These are phyloP conservation scores for Hedychridium roseum DNA, from an alignment of 2,888 invertebrate species.

Conservation along the genomic window DNA sequence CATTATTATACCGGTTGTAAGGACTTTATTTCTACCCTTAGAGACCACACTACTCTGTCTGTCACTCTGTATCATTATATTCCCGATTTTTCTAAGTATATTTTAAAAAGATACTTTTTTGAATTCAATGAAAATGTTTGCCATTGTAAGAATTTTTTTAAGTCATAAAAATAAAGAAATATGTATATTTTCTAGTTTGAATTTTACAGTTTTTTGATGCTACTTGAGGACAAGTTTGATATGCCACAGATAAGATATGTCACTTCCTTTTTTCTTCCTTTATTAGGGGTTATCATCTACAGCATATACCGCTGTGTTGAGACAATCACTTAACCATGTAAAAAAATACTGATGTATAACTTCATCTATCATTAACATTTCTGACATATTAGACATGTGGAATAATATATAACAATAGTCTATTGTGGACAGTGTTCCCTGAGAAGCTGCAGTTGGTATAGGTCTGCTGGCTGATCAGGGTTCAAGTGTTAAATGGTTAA, in stretches of 20 bases:
- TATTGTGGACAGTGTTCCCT: constrained; percentile 30
- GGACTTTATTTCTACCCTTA: no score
- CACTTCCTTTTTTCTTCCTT: constrained; percentile 24
- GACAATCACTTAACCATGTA: not conserved
- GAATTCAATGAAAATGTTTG: no score
- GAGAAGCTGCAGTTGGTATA: constrained; percentile 22
- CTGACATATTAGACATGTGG: constrained; percentile 12
- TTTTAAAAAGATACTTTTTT: no score
- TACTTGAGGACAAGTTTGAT: not conserved
- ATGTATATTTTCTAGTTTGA: no score
- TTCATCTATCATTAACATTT: not conserved
- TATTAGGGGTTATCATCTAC: constrained; percentile 10
- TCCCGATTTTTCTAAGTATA: no score
- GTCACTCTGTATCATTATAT: no score
- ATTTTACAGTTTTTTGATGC: no score
- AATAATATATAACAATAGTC: constrained; percentile 39
- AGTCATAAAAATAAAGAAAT: no score
- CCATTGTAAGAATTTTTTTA: not conserved
- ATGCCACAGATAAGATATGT: constrained; percentile 33
- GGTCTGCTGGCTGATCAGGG: constrained; percentile 37
- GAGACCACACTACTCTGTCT: no score
- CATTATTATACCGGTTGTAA: no score
- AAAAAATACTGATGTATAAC: not conserved
- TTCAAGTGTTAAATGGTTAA: constrained; percentile 51
- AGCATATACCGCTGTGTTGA: not conserved